phyloP scores from a whole-genome alignment of 2,888 invertebrate species.

The Andricus quercusramuli region DNA sequence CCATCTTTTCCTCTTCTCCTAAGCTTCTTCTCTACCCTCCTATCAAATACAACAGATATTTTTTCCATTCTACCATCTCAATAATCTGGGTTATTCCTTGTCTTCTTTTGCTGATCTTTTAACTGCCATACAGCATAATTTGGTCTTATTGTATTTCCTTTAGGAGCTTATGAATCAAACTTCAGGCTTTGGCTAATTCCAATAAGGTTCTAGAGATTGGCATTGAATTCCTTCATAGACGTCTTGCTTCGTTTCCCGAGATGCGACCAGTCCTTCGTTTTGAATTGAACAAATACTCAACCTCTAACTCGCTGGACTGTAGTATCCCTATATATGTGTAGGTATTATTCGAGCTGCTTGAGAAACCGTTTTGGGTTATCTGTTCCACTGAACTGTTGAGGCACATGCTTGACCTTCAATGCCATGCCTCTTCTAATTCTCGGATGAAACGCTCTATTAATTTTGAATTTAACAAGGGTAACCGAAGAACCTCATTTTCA shows the following conservation, averaged over 20 bases:
- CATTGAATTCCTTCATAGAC: not conserved
- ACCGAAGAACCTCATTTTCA: no score
- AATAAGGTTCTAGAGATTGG: not conserved
- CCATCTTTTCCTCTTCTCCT: no score
- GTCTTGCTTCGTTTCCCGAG: not conserved
- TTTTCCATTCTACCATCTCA: no score
- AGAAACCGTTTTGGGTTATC: not conserved
- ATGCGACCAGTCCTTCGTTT: not conserved
- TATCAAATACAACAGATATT: no score
- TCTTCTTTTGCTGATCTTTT: no score
- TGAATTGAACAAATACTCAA: not conserved
- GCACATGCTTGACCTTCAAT: not conserved
- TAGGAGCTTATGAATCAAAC: not conserved
- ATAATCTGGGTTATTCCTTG: no score
- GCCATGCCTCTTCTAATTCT: not conserved
- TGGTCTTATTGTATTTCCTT: not conserved
- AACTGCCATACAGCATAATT: no score
- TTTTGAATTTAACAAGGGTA: no score
- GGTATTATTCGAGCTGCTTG: not conserved
- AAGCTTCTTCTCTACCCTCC: no score
- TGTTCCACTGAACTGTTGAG: not conserved
- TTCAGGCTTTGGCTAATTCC: no score
- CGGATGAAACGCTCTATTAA: no score
- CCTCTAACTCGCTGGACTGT: not conserved
- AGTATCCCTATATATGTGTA: not conserved